These are phyloP conservation scores for Cyprinodon variegatus DNA, from an alignment of 2,113 vertebrate species.

Conservation along the genomic window DNA sequence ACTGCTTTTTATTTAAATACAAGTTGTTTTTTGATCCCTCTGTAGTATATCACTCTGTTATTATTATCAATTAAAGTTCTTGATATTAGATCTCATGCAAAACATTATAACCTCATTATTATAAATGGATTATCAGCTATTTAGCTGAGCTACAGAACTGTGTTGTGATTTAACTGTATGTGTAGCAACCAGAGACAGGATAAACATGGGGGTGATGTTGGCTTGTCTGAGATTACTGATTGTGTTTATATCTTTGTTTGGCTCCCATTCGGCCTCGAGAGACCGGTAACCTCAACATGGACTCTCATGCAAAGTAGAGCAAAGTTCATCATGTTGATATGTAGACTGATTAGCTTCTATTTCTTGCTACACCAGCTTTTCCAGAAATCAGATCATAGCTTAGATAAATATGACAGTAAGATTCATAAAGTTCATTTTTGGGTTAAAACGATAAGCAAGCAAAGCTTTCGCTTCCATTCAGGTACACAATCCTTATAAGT, in stretches of 20 bases:
- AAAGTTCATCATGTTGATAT: conserved; percentile 15
- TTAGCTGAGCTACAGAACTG: not conserved
- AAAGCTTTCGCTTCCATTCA: not conserved
- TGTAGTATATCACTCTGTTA: no score
- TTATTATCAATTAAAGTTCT: not conserved
- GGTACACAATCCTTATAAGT: not conserved
- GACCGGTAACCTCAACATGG: not conserved
- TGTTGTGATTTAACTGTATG: conserved; percentile 7
- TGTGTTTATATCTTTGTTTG: conserved; percentile 13
- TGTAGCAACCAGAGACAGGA: conserved; percentile 3
- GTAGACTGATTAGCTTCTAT: conserved; percentile 14
- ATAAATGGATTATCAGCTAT: not conserved
- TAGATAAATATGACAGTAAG: not conserved
- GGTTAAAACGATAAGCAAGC: no score
- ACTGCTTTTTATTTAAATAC: no score
- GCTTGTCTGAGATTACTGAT: conserved; percentile 22
- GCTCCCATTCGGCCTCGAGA: conserved; percentile 7
- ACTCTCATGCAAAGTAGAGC: not conserved
- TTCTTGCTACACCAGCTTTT: not conserved
- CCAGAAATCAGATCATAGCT: not conserved
- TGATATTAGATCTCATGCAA: not conserved
- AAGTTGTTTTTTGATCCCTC: no score
- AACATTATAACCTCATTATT: not conserved
- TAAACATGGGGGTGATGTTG: conserved; percentile 15
- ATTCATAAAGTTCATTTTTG: not conserved